Percentiles rank a stretch among this genome's conserved stretches.
These are phyloP conservation scores for Sternotherus odoratus DNA, from an alignment of 2,797 vertebrate genomes.

Conservation along the genomic window DNA sequence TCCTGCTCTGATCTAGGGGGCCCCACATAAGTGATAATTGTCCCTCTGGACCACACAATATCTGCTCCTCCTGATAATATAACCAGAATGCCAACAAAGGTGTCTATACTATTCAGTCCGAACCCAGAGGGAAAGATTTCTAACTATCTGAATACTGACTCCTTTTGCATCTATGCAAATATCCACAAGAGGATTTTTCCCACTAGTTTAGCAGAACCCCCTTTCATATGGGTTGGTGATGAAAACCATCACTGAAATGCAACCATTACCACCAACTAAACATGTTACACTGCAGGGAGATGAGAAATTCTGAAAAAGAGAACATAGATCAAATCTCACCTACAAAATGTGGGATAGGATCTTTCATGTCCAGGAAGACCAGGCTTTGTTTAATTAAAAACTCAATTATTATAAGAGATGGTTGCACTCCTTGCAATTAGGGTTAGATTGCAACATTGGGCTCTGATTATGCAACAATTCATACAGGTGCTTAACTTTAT, in stretches of 20 bases:
- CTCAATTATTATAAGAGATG: background rate
- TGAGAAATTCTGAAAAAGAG: background rate
- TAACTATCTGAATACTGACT: background rate
- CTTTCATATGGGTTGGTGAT: background rate
- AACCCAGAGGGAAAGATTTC: background rate
- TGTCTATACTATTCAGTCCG: background rate
- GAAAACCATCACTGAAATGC: background rate
- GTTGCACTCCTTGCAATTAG: background rate
- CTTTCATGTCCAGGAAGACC: background rate
- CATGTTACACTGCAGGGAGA: background rate
- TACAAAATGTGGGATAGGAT: background rate
- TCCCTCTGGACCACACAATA: background rate
- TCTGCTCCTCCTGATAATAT: background rate
- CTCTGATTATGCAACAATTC: fast-evolving
- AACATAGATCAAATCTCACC: background rate
- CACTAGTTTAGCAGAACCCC: background rate
- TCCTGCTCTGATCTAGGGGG: background rate
- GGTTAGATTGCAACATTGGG: background rate
- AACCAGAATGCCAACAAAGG: background rate
- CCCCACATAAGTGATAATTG: background rate
- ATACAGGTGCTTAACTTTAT: background rate
- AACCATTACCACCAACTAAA: background rate
- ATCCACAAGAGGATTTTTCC: background rate
- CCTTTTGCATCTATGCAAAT: background rate
- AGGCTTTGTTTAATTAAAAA: background rate